Evolutionary conservation across 2,797 vertebrate genomes (phyloP), one percentile per base, ranked within the genome.

Genomic region (Mergus octosetaceus): DNA sequence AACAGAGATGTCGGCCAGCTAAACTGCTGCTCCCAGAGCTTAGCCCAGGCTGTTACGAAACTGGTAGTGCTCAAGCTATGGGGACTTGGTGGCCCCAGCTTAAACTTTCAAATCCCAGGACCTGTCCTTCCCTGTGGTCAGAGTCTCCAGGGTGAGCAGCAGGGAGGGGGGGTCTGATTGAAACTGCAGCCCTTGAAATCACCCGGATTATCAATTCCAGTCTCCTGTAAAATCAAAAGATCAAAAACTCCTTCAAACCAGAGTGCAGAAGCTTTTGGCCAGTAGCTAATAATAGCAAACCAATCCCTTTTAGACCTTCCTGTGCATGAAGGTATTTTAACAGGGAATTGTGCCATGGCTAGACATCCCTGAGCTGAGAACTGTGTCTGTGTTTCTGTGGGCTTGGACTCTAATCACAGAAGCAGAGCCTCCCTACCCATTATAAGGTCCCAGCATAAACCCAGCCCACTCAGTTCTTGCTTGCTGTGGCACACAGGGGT

Each of bases 151-250:
- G 16, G 16, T 80, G 49, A 49, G 74, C 68, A 80, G 65, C 8
- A 1, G 47, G 66, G 60, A 82, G 68, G 8, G 45, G 43, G 20
- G 4, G 0, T 43, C 68, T 96, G 91, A 97, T 96, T 96, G 96
- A 96, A 96, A 93, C 84, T 62, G 77, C 85, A 94, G 77, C 81
- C 88, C 83, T 94, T 96, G 91, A 97, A 96, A 97, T 96, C 93
- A 93, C 88, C 54, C 0, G 13, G 95, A 91, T 97, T 97, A 97
- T 66, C 93, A 83, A 90, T 96, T 62, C 49, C 95, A 97, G 93
- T 96, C 96, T 95, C 83, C 96, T 97, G 96, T 94, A 97, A 97
- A 96, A 97, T 97, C 90, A 93, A 91, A 91, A 88, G 94, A 94
- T 96, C 83, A 97, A 91, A 90, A 94, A 94, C 64, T 73, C 80